Conservation (phyloP, 2,113 vertebrate genomes). For the Solea solea region DNA sequence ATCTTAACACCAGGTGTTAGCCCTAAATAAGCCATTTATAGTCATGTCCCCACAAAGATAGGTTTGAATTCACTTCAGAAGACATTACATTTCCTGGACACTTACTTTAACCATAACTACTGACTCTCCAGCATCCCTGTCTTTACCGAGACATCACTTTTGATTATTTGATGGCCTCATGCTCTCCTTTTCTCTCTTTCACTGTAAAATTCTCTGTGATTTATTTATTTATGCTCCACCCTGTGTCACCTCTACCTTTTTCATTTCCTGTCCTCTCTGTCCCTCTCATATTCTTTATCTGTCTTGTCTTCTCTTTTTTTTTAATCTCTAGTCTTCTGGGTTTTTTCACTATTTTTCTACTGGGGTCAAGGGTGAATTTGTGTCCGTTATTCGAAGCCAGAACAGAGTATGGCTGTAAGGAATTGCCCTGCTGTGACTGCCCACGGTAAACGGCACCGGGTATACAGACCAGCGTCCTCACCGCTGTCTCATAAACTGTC, state of each 20-base stretch:
- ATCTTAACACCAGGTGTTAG: not conserved
- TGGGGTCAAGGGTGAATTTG: constrained; percentile 15
- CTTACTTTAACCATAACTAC: too few relatives aligned
- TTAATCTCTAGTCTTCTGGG: constrained; percentile 27
- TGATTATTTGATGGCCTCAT: constrained; percentile 3
- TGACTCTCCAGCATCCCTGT: not conserved
- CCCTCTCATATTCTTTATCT: constrained; percentile 14
- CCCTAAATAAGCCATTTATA: too few relatives aligned
- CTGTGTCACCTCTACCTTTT: not conserved
- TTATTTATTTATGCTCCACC: constrained; percentile 3
- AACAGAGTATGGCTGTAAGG: constrained; percentile 18
- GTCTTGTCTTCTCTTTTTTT: not conserved
- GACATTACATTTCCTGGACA: too few relatives aligned
- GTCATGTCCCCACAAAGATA: too few relatives aligned
- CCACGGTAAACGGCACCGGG: not conserved
- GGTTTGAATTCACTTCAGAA: too few relatives aligned
- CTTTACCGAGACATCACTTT: constrained; percentile 40
- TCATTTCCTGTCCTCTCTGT: constrained; percentile 7
- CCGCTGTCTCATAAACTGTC: too few relatives aligned
- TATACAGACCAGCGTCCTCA: not conserved
- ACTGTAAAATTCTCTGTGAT: constrained; percentile 1
- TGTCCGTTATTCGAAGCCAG: constrained; percentile 34
- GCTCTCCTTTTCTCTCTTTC: constrained; percentile 7
- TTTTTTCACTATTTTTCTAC: constrained; percentile 9
- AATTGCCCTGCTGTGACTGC: not conserved